Evolutionary conservation across 2,888 invertebrate genomes (phyloP), one percentile per base, ranked within the genome.

Genomic region (Cheilosia scutellata): DNA sequence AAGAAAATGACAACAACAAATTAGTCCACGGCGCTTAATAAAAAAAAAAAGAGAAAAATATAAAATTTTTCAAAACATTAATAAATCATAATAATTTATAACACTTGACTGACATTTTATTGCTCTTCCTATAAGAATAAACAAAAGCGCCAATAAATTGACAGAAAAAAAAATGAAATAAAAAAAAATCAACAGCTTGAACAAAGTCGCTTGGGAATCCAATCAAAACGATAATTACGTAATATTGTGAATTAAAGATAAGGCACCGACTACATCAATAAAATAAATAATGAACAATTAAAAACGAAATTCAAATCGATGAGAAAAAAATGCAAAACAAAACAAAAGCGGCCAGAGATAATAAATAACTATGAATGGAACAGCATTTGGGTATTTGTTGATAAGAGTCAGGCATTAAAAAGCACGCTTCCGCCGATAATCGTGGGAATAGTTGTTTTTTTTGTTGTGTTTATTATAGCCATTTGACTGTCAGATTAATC

Each of bases 401-500:
- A 86, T 86, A 82, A 86, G 51, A 65, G 51, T 44, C 71, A 63
- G 44, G 16, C 62, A 66, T 20, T 20, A 71, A 63, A 20, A 13
- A 66, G 37, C 49, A 42, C 75, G 72, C 62, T 82, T 83, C 77
- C 77, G 77, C 49, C 65, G 49, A 74, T 68, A 62, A 82, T 76
- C 86, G 86, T 86, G 86, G 82, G 86, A 86, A 82, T 71, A 71
- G 80, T 68, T 63, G 58, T 55, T 29, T 68, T 47, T 65, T 33
- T 31, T 27, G 6, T 55, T 33, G 27, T 66, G 66, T 78, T 72
- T 77, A 66, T 72, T 66, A 75, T 55, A 25, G 33, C 53, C 37
- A 37, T 47, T 47, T 55, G 57, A 51, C 7, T 44, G 72, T 53
- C 63, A 65, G 72, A 77, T 82, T 82, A 82, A 71, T 51, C 62